Conservation (phyloP, 2,888 invertebrate genomes). For the Chalcis sispes region DNA sequence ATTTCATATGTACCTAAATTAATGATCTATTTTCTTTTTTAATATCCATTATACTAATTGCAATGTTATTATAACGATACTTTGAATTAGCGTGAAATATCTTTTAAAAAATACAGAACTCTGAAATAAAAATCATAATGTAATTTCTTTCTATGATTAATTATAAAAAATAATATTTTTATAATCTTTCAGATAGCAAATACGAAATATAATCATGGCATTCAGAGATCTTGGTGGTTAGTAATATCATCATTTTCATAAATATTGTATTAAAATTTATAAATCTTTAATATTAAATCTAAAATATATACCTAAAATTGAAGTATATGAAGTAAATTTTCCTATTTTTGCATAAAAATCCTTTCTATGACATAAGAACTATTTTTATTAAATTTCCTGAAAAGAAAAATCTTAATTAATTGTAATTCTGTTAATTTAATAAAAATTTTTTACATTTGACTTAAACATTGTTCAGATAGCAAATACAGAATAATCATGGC, state of each 20-base stretch:
- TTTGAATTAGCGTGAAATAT: no score
- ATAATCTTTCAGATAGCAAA: constrained; percentile 52
- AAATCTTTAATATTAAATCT: no score
- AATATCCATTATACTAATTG: no score
- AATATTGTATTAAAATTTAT: background rate
- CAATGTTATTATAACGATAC: background rate
- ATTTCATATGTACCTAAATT: background rate
- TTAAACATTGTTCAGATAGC: background rate
- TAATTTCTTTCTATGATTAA: background rate
- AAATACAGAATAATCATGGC: constrained; percentile 47
- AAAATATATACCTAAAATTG: no score
- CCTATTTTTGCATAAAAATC: no score
- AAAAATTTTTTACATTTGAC: background rate
- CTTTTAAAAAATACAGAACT: background rate
- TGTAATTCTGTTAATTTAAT: no score
- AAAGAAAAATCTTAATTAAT: no score
- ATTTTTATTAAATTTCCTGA: no score
- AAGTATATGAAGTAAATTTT: no score
- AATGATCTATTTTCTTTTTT: no score
- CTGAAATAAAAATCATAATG: background rate
- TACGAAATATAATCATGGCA: constrained; percentile 52
- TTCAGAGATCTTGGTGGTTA: constrained; percentile 56
- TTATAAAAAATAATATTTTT: background rate
- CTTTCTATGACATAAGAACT: background rate
- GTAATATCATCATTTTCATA: constrained; percentile 44